These are phyloP conservation scores for Myopa testacea DNA, from an alignment of 2,888 invertebrate genomes.

Conservation along the genomic window DNA sequence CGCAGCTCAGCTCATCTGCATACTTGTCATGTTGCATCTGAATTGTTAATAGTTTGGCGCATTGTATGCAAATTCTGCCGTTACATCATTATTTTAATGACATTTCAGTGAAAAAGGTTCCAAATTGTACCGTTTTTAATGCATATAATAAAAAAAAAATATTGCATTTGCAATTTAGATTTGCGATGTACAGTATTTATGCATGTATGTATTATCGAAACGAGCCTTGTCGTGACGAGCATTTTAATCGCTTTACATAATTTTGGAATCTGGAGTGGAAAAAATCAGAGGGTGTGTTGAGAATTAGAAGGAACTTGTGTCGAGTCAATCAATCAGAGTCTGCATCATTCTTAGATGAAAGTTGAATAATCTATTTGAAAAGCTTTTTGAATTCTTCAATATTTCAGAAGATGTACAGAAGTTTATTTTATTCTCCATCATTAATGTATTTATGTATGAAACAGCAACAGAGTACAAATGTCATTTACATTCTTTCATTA, in stretches of 20 bases:
- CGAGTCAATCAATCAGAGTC: too few species aligned
- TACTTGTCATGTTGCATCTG: constrained; percentile 16
- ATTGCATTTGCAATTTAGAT: not conserved
- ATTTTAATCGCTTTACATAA: too few species aligned
- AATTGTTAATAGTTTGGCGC: constrained; percentile 40
- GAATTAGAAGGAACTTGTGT: too few species aligned
- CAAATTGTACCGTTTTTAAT: constrained; percentile 23
- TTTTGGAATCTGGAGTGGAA: too few species aligned
- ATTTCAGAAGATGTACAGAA: too few species aligned
- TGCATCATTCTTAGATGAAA: too few species aligned
- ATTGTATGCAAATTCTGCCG: constrained; percentile 61
- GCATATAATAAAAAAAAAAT: constrained; percentile 20
- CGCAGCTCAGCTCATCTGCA: constrained; percentile 29
- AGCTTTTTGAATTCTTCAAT: too few species aligned
- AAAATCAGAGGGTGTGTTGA: too few species aligned
- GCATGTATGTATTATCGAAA: not conserved
- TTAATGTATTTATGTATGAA: too few species aligned
- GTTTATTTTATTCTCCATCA: too few species aligned
- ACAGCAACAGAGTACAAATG: not conserved
- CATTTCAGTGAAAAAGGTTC: constrained; percentile 46
- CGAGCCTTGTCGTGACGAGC: not conserved
- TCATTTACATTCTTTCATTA: not conserved
- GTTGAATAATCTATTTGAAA: too few species aligned
- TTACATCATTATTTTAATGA: constrained; percentile 57
- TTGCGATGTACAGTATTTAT: not conserved